phyloP scores from a whole-genome alignment of 64 coral and sea anemone genomes.

The Acropora yongei region DNA sequence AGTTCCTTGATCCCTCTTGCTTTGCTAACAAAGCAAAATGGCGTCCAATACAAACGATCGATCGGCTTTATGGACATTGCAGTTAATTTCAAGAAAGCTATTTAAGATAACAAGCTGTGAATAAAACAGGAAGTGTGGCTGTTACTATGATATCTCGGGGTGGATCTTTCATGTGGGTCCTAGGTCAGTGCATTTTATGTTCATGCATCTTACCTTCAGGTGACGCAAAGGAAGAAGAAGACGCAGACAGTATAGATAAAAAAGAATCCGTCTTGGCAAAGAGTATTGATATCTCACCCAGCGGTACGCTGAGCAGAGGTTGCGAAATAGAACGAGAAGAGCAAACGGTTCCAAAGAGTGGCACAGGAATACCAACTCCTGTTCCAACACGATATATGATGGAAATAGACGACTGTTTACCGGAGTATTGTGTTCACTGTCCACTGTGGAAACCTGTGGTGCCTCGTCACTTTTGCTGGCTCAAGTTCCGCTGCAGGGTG shows the following conservation, averaged over 20 bases:
- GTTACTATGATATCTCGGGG: too few relatives aligned
- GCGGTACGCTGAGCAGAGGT: not conserved
- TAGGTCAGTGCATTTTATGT: too few relatives aligned
- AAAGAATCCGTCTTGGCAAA: not conserved
- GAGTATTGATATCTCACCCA: not conserved
- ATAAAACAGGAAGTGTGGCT: too few relatives aligned
- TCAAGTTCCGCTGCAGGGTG: constrained; percentile 77
- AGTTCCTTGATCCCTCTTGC: too few relatives aligned
- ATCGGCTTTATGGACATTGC: too few relatives aligned
- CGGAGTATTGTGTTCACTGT: constrained; percentile 18
- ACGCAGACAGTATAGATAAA: not conserved
- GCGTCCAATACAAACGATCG: too few relatives aligned
- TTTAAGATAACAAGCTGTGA: too few relatives aligned
- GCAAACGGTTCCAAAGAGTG: not conserved
- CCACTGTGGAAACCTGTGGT: constrained; percentile 37
- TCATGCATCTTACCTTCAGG: not conserved
- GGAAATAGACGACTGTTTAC: constrained; percentile 48
- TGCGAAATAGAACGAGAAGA: not conserved
- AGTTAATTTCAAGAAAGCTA: too few relatives aligned
- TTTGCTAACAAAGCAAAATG: too few relatives aligned
- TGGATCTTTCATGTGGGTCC: too few relatives aligned
- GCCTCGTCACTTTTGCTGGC: constrained; percentile 63
- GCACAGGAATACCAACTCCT: not conserved
- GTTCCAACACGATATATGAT: constrained; percentile 28
- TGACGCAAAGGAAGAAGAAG: not conserved